Percentiles rank a stretch among this genome's conserved stretches.
Evolutionary conservation across 1,140 invertebrate species (phyloP).

Genomic region (Hormaphis cornu): DNA sequence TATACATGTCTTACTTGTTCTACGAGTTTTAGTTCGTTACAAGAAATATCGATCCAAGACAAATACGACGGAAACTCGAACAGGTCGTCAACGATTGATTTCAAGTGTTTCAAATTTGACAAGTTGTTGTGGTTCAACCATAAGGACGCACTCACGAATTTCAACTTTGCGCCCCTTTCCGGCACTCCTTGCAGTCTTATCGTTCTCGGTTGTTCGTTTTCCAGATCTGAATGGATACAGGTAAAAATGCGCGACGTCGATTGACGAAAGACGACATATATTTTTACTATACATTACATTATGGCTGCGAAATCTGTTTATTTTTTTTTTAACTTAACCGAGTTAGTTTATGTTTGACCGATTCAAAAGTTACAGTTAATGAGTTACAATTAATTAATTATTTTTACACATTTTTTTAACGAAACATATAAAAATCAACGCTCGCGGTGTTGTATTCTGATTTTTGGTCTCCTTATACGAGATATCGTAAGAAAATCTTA

Average conservation of each 20-base stretch:
- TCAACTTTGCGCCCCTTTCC: neutral
- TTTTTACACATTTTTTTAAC: no score
- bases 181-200: neutral
- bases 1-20: neutral
- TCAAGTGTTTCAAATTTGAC: neutral
- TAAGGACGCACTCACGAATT: neutral
- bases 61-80: neutral
- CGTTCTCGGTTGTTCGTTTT: neutral
- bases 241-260: neutral
- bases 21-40: neutral
- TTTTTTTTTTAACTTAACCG: no score
- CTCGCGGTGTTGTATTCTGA: no score
- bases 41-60: neutral
- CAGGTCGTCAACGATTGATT: neutral
- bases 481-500: no score
- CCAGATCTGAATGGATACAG: neutral
- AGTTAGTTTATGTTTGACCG: no score
- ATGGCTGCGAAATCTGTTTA: no score
- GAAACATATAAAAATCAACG: no score
- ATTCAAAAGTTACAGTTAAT: no score
- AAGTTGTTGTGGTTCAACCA: constrained; percentile 1
- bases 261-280: no score
- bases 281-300: no score
- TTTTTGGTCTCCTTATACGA: no score
- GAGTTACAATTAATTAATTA: no score